Evolutionary conservation across 2,797 vertebrate species (phyloP), one percentile per base, ranked within the genome.

Genomic region (Melanitta fusca): DNA sequence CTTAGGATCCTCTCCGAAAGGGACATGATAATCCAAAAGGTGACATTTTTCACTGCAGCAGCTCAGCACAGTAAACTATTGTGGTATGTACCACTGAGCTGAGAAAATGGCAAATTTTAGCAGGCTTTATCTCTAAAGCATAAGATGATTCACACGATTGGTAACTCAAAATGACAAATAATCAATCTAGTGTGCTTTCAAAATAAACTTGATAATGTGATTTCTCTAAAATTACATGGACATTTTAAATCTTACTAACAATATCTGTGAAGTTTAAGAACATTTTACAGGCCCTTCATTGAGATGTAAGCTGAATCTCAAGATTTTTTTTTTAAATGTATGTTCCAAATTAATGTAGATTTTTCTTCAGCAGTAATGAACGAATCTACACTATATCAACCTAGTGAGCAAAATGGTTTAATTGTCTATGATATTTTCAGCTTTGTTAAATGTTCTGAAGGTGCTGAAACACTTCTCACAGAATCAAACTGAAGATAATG

Each of bases 21-120:
- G 7, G 32, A 81, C 10, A 7, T 36, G 32, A 81, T 62, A 86
- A 88, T 30, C 4, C 45, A 80, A 91, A 90, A 91, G 24, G 41
- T 91, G 70, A 79, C 66, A 91, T 66, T 39, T 88, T 78, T 74
- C 68, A 80, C 27, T 65, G 69, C 57, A 78, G 39, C 53, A 85
- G 60, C 28, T 89, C 77, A 83, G 57, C 22, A 80, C 15, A 80
- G 41, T 73, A 91, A 88, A 56, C 56, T 81, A 15, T 22, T 41
- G 38, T 47, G 34, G 17, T 80, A 72, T 12, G 78, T 81, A 88
- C 79, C 34, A 84, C 21, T 30, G 27, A 80, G 11, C 5, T 58
- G 58, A 91, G 68, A 87, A 96, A 77, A 13, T 3, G 81, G 27
- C 19, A 94, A 34, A 80, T 82, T 79, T 89, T 72, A 93, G 25